Base-by-base conservation (phyloP, 2,797 vertebrate species). In the Chelidonichthys spinosus region DNA sequence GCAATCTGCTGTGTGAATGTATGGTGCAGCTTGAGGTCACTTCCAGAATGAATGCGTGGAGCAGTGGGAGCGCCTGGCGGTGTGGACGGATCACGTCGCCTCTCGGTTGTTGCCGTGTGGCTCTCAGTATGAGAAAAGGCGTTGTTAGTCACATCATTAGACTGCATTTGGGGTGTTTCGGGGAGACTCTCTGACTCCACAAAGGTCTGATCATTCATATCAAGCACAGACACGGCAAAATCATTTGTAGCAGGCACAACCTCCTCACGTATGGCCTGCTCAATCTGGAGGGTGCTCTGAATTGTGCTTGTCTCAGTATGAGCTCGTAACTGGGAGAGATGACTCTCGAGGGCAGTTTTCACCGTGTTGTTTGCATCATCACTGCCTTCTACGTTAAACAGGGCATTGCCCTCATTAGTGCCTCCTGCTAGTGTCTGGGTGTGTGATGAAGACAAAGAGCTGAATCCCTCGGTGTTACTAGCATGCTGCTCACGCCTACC, bases 61-160 rank as follows among this genome's bases (percentile, higher is more conserved):
- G 11, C 55, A 18, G 39, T n/a, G 18, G 40, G 18, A 49, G 44
- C 1, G 11, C 9, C 25, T 42, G 0, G 63, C 39, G 36, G 36
- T 47, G 36, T 35, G n/a, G 17, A 42, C 13, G 39, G 52, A 62
- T 52, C 39, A 5, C 65, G 43, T 15, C 76, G 74, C 18, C 65
- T 81, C 67, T 53, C 43, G 3, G 36, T 43, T 40, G n/a, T 76
- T 62, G 54, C 69, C 44, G 32, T 7, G 14, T 39, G 67, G 66
- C 5, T 46, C 33, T 56, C 49, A 10, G 11, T 37, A 55, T 80
- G 64, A 69, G 53, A 63, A 59, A 61, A 36, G 58, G 63, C 18
- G n/a, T 17, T 61, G 33, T 73, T 75, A 44, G 58, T 47, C 54
- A 63, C 40, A 79, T 71, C 62, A 64, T 81, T 72, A 44, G 66